Base-by-base conservation (phyloP, 1,140 invertebrate species). In the Hypsibius dujardini region DNA sequence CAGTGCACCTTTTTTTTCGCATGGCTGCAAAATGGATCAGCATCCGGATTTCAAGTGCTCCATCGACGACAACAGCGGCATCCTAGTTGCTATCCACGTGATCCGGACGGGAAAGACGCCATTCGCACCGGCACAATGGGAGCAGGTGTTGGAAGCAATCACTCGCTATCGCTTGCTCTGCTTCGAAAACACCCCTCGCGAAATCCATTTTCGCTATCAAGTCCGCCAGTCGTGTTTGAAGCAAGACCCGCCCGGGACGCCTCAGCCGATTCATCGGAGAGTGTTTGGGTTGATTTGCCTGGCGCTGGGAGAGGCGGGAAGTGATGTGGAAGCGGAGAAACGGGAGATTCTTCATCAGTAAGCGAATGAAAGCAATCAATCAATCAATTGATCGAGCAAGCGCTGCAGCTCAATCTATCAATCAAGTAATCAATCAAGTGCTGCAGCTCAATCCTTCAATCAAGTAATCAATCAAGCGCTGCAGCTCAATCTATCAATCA, bases 171-270 rank as follows among this genome's bases (percentile, higher is more conserved):
- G 42, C 12, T 42, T 15, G 7, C 62, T 67, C 12, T 67, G 12
- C 62, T 45, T 67, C 12, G 62, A 67, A 42, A 67, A 67, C 42
- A 67, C 62, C 3, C 62, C 62, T 7, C 62, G 62, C 62, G 62
- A 67, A 12, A 42, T 67, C 12, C 62, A 67, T 42, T 67, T 67
- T 42, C 62, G 62, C 62, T 67, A 67, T 42, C 62, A 67, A 3
- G 42, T 42, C 12, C 62, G 62, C 42, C 62, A 67, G 12, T 67
- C 62, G 50, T n/a, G 7, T 45, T 12, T 67, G 3, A 67, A 67
- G 62, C 28, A 28, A 28, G 28, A 28, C 28, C 62, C 42, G 42
- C 12, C 12, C 7, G 12, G 62, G 12, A 67, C 12, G 12, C 12
- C 12, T 42, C 42, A 15, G 3, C 62, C 12, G 42, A 42, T 67